A percentile compares a stretch with the other conserved stretches of the same genome.
phyloP scores from a whole-genome alignment of 2,113 vertebrate species.

The Eulemur macaco region DNA sequence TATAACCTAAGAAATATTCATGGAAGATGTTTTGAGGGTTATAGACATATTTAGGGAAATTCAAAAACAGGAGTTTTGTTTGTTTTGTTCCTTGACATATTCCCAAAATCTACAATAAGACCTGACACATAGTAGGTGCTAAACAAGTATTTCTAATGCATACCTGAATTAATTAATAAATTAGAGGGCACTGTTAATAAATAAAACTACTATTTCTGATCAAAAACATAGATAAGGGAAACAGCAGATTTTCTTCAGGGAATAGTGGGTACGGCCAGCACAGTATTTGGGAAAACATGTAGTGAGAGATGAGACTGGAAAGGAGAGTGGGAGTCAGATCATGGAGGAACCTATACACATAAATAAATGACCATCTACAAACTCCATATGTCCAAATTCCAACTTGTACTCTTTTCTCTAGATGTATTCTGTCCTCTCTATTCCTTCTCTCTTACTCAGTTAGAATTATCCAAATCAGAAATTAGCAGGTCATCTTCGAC shows the following conservation, averaged over 20 bases:
- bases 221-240: background rate
- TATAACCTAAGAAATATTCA: background rate
- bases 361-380: background rate
- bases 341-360: background rate
- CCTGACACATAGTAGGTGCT: background rate
- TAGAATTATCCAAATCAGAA: background rate
- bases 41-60: background rate
- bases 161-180: background rate
- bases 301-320: background rate
- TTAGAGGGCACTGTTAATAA: background rate
- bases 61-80: background rate
- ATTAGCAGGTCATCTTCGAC: background rate
- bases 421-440: background rate
- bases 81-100: background rate
- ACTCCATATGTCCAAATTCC: background rate
- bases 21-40: background rate
- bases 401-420: background rate
- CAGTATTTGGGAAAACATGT: background rate
- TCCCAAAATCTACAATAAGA: background rate
- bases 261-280: background rate
- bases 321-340: background rate
- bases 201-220: background rate
- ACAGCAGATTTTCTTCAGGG: background rate
- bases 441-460: background rate
- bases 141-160: background rate